A percentile compares a stretch with the other conserved stretches of the same genome.
Evolutionary conservation across 2,797 vertebrate genomes (phyloP).

Genomic region (Sus cebifrons): DNA sequence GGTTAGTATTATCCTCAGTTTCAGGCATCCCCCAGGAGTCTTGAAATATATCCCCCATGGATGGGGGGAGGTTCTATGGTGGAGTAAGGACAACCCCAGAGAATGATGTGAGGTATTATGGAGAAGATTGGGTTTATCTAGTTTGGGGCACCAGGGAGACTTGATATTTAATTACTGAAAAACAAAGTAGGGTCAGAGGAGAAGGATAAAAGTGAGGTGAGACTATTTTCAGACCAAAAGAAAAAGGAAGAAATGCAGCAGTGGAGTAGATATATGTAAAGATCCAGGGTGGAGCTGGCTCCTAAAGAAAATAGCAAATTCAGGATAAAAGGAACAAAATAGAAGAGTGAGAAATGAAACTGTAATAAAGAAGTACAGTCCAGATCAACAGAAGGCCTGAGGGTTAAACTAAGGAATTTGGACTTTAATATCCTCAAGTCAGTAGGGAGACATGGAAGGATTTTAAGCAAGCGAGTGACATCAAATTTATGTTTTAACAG

Average conservation of each 20-base stretch:
- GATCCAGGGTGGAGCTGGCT: background rate
- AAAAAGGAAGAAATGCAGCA: background rate
- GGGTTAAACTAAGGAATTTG: background rate
- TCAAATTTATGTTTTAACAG: conserved; percentile 54
- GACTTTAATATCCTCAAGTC: background rate
- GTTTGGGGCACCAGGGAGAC: background rate
- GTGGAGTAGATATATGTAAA: background rate
- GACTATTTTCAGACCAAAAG: background rate
- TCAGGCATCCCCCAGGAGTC: background rate
- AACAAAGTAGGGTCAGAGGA: background rate
- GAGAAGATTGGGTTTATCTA: background rate
- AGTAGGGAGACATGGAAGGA: background rate
- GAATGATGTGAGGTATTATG: background rate
- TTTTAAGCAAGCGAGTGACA: background rate
- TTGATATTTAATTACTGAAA: background rate
- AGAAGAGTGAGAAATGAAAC: background rate
- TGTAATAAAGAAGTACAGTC: background rate
- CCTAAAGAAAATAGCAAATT: background rate
- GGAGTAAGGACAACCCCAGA: background rate
- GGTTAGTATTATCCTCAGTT: background rate
- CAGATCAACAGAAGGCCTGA: background rate
- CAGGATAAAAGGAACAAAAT: background rate
- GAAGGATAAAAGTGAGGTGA: background rate
- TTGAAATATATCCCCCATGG: background rate
- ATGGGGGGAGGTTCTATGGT: background rate